phyloP scores from a whole-genome alignment of 2,888 invertebrate genomes.

The Perdita meconis region DNA sequence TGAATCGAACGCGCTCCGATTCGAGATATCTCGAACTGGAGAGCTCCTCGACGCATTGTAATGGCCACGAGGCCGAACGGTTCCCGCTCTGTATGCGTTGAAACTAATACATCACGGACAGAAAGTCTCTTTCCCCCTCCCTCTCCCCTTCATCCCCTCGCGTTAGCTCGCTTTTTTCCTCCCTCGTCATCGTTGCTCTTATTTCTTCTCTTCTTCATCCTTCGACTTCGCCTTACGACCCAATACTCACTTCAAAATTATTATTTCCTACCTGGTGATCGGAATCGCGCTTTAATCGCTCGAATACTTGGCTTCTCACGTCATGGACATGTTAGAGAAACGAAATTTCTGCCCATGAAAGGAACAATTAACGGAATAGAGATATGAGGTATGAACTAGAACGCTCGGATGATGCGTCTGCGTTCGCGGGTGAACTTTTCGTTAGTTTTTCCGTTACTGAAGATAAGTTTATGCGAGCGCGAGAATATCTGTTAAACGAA shows the following conservation, averaged over 20 bases:
- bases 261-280: conserved; percentile 20
- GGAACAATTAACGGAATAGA: not conserved
- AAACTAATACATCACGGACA: conserved; percentile 75
- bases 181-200: conserved; percentile 13
- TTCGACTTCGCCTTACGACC: conserved; percentile 33
- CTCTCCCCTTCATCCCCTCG: conserved; percentile 35
- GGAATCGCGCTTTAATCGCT: conserved; percentile 26
- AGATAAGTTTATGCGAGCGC: conserved; percentile 28
- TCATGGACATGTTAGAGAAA: not conserved
- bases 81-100: conserved; percentile 69
- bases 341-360: not conserved
- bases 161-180: conserved; percentile 13
- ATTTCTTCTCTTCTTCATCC: conserved; percentile 32
- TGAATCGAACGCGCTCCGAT: conserved; percentile 84
- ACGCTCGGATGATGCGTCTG: conserved; percentile 15
- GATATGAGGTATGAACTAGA: not conserved
- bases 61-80: conserved; percentile 68
- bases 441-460: conserved; percentile 30
- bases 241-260: conserved; percentile 39
- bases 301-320: not conserved
- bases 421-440: conserved; percentile 27
- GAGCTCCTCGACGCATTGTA: conserved; percentile 77
- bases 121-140: conserved; percentile 59
- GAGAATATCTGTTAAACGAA: conserved; percentile 57
- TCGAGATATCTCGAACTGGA: conserved; percentile 81